phyloP scores from a whole-genome alignment of 2,113 vertebrate species.

The Melanocharis versteri region DNA sequence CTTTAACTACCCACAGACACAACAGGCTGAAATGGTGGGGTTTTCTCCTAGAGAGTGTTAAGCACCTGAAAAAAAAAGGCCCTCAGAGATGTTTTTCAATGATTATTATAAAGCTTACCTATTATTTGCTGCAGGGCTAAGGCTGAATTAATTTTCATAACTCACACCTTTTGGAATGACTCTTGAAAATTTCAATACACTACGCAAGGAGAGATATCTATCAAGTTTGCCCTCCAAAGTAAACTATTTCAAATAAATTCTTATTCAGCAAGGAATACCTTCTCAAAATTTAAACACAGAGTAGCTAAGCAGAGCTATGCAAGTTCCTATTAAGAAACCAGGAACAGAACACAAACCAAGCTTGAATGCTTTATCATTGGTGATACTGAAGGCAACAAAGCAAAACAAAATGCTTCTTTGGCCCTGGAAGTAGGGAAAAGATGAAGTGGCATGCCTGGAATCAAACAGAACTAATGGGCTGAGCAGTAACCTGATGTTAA shows the following conservation, averaged over 20 bases:
- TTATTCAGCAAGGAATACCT: neutral
- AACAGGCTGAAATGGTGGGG: neutral
- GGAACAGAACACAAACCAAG: neutral
- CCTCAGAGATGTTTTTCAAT: neutral
- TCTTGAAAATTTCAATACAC: neutral
- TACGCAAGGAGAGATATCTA: fast-evolving
- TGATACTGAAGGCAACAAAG: neutral
- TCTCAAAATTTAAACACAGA: neutral
- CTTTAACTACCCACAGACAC: neutral
- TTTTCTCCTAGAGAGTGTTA: neutral
- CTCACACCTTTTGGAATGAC: neutral
- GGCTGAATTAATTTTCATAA: neutral
- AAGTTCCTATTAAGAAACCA: neutral
- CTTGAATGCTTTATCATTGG: neutral
- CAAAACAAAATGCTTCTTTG: neutral
- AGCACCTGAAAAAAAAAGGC: neutral
- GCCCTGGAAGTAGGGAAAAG: neutral
- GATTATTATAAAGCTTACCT: neutral
- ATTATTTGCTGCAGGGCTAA: neutral
- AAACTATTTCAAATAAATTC: neutral
- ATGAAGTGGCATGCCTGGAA: neutral
- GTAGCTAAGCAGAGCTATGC: neutral
- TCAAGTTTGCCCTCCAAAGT: neutral
- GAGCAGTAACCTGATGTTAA: neutral
- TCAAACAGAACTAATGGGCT: neutral